Evolutionary conservation across 2,113 vertebrate species (phyloP), one percentile per base, ranked within the genome.

Genomic region (Calyptomena viridis): DNA sequence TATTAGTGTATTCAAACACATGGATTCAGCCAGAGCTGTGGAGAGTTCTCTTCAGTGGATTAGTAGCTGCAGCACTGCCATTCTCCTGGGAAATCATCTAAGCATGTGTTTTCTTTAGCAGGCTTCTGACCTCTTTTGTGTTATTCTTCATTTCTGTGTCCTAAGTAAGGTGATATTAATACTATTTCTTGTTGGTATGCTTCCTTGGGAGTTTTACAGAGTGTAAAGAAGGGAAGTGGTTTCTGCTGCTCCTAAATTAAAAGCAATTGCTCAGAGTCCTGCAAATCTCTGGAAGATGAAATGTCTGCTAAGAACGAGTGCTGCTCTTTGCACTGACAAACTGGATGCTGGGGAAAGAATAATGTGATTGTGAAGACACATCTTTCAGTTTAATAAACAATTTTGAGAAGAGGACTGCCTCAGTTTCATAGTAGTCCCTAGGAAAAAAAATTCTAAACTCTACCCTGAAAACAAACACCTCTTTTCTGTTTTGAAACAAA

Each of bases 41-140:
- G 30, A 85, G 84, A 55, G 71, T 53, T 91, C 75, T 72, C 74
- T 87, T 79, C 63, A 44, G 59, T 75, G 52, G 27, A 46, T 93
- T 86, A 81, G 28, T 53, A 76, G 72, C 60, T 85, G 59, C 84
- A 95, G 84, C 4, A 1, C 55, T 80, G 63, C 50, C 0, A 0
- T 86, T 84, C 83, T 78, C 84, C 68, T 84, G 83, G 87, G 94
- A 96, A 95, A 91, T 88, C 80, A 63, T 20, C 4, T 68, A 42
- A 90, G 75, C 75, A 72, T 49, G 20, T 71, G 49, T 52, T 90
- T 88, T 76, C 64, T 87, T 84, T 33, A 86, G 88, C 91, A 85
- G 63, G 72, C 50, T 93, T 76, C 89, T 96, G 96, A 92, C 94
- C 94, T 91, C 89, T 68, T 96, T 97, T 84, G 74, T 73, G 49